Conservation (phyloP, 2,888 invertebrate species). For the Hemistola chrysoprasaria region DNA sequence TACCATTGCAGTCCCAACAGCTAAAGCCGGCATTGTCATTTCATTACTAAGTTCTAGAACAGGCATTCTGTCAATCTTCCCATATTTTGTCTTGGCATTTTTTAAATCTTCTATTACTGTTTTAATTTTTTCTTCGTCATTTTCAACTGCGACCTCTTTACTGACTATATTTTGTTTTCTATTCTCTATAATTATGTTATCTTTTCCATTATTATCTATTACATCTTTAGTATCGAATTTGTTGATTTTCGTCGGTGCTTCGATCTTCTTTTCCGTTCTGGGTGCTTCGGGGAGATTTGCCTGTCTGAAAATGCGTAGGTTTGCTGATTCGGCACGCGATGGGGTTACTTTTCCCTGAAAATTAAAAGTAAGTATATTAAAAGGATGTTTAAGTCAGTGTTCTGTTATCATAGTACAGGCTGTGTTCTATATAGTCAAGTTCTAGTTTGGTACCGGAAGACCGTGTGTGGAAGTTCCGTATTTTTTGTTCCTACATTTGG, state of each 20-base stretch:
- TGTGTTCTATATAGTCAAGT: no score
- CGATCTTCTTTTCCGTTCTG: background rate
- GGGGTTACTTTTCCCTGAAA: slow-evolving; percentile 44
- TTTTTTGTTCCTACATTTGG: no score
- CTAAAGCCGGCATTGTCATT: slow-evolving; percentile 49
- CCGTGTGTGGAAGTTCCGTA: no score
- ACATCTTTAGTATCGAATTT: background rate
- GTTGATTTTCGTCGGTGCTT: background rate
- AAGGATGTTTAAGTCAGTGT: no score
- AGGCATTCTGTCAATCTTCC: slow-evolving; percentile 34
- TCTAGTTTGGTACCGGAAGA: no score
- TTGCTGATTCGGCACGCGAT: slow-evolving; percentile 14
- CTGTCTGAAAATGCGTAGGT: slow-evolving; percentile 2
- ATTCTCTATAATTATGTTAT: slow-evolving; percentile 3
- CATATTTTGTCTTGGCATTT: slow-evolving; percentile 42
- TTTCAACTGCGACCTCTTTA: slow-evolving; percentile 1
- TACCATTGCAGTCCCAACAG: slow-evolving; percentile 65
- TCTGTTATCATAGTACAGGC: no score
- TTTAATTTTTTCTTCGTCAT: slow-evolving; percentile 30
- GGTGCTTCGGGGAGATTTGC: background rate
- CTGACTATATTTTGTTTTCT: slow-evolving; percentile 16
- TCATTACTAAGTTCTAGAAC: slow-evolving; percentile 46
- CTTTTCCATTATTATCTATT: background rate
- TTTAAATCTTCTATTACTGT: slow-evolving; percentile 44
- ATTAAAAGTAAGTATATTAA: background rate